phyloP scores from a whole-genome alignment of 2,113 vertebrate species.

The Bothrops jararaca region DNA sequence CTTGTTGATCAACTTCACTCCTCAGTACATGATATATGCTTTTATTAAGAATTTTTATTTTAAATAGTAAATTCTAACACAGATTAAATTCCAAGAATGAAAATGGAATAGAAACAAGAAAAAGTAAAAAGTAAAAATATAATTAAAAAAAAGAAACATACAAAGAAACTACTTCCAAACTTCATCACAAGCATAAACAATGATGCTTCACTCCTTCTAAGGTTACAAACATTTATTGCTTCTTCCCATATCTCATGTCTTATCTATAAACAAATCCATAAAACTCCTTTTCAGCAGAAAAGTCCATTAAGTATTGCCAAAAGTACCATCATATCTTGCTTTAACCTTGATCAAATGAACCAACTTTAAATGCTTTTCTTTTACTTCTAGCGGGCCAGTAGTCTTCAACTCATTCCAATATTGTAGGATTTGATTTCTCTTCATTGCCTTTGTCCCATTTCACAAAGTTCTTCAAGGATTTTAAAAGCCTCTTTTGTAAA shows the following conservation, averaged over 20 bases:
- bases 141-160: background rate
- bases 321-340: background rate
- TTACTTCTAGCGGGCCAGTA: background rate
- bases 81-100: background rate
- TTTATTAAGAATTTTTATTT: background rate
- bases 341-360: background rate
- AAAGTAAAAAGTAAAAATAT: background rate
- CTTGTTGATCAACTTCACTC: background rate
- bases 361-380: background rate
- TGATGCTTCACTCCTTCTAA: background rate
- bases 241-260: background rate
- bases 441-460: background rate
- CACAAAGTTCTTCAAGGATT: background rate
- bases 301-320: background rate
- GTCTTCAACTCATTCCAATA: background rate
- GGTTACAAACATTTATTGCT: background rate
- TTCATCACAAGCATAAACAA: background rate
- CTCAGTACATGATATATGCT: background rate
- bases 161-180: background rate
- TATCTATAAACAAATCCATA: background rate
- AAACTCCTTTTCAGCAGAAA: background rate
- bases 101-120: background rate
- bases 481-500: background rate
- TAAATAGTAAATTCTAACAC: background rate
- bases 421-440: background rate